Percentiles rank a stretch among this genome's conserved stretches.
Evolutionary conservation across 2,888 invertebrate genomes (phyloP).

Genomic region (Onthophagus sagittarius): DNA sequence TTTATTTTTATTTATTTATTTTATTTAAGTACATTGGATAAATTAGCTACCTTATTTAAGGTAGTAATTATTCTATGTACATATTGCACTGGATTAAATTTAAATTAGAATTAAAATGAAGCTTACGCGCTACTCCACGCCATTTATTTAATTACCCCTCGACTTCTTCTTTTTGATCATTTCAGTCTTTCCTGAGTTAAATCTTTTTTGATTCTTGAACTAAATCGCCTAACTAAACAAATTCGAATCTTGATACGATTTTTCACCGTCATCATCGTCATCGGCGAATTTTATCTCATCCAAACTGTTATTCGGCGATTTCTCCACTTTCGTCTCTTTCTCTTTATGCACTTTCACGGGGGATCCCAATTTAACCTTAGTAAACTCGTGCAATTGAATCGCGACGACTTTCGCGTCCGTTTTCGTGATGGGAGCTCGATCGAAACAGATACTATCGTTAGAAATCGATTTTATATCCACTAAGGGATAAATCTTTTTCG

Average conservation of each 20-base stretch:
- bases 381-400: slow-evolving; percentile 41
- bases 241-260: slow-evolving; percentile 46
- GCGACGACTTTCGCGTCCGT: slow-evolving; percentile 28
- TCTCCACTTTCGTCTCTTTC: slow-evolving; percentile 65
- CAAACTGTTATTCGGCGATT: slow-evolving; percentile 60
- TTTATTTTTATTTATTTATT: not conserved
- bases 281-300: slow-evolving; percentile 68
- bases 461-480: slow-evolving; percentile 30
- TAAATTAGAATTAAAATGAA: not conserved
- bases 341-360: slow-evolving; percentile 47
- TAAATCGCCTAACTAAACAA: slow-evolving; percentile 27
- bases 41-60: too few species aligned
- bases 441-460: slow-evolving; percentile 28
- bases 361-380: slow-evolving; percentile 28
- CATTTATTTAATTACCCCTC: slow-evolving; percentile 1
- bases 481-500: slow-evolving; percentile 35
- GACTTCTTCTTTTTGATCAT: not conserved
- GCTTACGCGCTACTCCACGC: not conserved
- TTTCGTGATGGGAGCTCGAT: slow-evolving; percentile 33
- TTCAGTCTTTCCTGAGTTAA: not conserved
- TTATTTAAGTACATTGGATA: too few species aligned
- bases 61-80: not conserved
- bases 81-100: not conserved
- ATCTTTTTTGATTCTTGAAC: not conserved
- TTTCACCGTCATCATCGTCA: slow-evolving; percentile 44